phyloP scores from a whole-genome alignment of 2,113 vertebrate species.

The Daphoenositta chrysoptera region DNA sequence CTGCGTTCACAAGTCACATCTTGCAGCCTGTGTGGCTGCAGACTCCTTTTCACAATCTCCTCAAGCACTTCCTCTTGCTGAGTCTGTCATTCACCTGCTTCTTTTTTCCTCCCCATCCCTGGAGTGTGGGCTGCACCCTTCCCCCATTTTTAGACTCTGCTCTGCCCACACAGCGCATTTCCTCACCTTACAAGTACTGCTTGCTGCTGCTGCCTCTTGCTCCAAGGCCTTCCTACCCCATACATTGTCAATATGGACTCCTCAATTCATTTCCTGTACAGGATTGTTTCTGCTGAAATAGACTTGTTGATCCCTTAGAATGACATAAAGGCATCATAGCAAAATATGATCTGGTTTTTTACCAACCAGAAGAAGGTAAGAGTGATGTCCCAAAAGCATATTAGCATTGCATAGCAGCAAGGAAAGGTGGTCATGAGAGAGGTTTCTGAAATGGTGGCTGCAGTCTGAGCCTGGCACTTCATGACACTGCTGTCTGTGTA shows the following conservation, averaged over 20 bases:
- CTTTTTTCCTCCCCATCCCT: neutral
- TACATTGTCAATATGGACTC: neutral
- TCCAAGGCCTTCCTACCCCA: neutral
- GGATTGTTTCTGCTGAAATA: neutral
- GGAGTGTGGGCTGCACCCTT: neutral
- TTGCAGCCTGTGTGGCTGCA: neutral
- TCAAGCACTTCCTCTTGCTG: neutral
- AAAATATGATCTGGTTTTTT: neutral
- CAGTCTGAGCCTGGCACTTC: neutral
- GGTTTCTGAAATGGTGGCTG: neutral
- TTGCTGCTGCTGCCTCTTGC: neutral
- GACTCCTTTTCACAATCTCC: neutral
- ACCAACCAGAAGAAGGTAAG: neutral
- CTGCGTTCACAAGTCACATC: neutral
- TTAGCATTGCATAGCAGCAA: neutral
- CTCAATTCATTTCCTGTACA: neutral
- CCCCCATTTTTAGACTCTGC: neutral
- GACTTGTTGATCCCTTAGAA: neutral
- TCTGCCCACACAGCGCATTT: neutral
- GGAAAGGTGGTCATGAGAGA: neutral
- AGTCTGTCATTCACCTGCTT: neutral
- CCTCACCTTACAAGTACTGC: neutral
- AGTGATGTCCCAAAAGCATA: neutral
- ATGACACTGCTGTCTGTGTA: accelerated
- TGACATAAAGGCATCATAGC: neutral